Conservation (phyloP, 2,113 vertebrate genomes). For the Austrofundulus limnaeus region DNA sequence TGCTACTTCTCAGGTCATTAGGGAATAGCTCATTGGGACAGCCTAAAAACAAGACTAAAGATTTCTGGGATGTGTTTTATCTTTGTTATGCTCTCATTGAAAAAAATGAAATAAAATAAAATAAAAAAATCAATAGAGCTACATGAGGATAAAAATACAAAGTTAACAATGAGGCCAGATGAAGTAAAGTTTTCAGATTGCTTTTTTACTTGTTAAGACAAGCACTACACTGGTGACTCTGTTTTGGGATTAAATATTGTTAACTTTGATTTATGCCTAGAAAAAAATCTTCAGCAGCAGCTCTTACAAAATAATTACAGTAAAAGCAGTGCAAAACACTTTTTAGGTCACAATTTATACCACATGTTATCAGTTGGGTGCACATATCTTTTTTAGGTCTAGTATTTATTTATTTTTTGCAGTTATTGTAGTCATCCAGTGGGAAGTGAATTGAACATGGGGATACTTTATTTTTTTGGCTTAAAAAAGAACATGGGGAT, state of each 20-base stretch:
- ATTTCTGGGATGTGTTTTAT: conserved; percentile 67
- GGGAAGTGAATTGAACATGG: conserved; percentile 45
- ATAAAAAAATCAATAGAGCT: conserved; percentile 68
- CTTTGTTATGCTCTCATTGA: conserved; percentile 61
- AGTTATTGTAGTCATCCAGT: conserved; percentile 33
- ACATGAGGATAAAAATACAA: conserved; percentile 54
- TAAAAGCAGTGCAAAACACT: conserved; percentile 28
- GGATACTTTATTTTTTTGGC: conserved; percentile 48
- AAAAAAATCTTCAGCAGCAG: conserved; percentile 44
- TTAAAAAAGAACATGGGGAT: conserved; percentile 55
- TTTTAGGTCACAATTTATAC: conserved; percentile 44
- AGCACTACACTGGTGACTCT: conserved; percentile 62
- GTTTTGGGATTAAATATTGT: conserved; percentile 64
- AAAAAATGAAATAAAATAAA: no score
- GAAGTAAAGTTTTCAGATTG: conserved; percentile 64
- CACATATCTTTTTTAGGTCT: conserved; percentile 35
- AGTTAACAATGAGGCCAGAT: conserved; percentile 61
- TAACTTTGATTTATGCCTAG: conserved; percentile 47
- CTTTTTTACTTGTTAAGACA: conserved; percentile 53
- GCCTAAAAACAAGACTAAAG: conserved; percentile 53
- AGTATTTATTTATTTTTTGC: background rate
- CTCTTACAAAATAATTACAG: conserved; percentile 35
- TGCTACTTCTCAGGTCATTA: conserved; percentile 59
- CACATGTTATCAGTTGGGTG: conserved; percentile 49
- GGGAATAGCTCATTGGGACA: conserved; percentile 64